Conservation (phyloP, 1,140 invertebrate genomes). For the Trichomalopsis sarcophagae region DNA sequence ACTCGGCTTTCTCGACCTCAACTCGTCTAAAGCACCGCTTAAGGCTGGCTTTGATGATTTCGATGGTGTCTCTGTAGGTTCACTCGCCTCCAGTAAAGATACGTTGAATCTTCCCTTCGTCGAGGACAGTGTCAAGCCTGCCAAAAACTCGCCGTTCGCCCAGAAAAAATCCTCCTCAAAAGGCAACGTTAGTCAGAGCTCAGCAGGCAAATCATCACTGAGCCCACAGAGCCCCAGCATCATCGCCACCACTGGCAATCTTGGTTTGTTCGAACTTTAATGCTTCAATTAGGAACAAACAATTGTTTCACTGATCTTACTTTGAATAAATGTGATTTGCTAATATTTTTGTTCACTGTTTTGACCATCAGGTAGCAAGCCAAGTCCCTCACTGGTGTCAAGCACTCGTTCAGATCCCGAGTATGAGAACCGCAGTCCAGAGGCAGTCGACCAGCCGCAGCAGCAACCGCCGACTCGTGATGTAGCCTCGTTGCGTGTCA, state of each 20-base stretch:
- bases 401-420: conserved; percentile 60
- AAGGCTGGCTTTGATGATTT: conserved; percentile 73
- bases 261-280: conserved; percentile 34
- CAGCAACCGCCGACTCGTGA: conserved; percentile 11
- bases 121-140: conserved; percentile 69
- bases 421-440: conserved; percentile 69
- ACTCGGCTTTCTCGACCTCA: conserved; percentile 64
- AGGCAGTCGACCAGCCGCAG: conserved; percentile 13
- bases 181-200: conserved; percentile 63
- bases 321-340: neutral
- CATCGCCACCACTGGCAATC: conserved; percentile 5
- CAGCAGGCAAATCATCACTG: conserved; percentile 56
- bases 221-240: conserved; percentile 62
- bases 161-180: conserved; percentile 62
- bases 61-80: conserved; percentile 67
- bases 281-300: neutral
- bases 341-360: neutral
- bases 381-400: conserved; percentile 53
- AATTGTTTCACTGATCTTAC: neutral
- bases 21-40: conserved; percentile 68
- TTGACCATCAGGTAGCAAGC: conserved; percentile 54
- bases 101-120: conserved; percentile 69
- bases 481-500: conserved; percentile 52
- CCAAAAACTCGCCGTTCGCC: conserved; percentile 67
- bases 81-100: conserved; percentile 69